phyloP scores from a whole-genome alignment of 2,888 invertebrate species.

The Pilophorus perplexus region DNA sequence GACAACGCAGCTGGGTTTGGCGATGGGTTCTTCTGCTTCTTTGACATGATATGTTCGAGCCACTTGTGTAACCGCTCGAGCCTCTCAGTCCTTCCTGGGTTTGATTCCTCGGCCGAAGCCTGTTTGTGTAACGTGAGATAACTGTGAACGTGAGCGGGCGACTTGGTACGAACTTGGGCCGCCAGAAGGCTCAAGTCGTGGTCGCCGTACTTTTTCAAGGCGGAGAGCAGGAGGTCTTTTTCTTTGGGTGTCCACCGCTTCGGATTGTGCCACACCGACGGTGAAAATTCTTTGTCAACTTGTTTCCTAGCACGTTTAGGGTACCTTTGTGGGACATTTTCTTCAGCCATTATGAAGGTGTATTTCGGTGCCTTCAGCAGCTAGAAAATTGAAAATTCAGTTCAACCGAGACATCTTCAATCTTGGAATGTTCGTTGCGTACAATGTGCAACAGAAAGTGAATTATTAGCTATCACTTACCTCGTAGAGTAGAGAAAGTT shows the following conservation, averaged over 20 bases:
- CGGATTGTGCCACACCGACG: too few species aligned
- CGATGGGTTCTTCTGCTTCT: slow-evolving; percentile 4
- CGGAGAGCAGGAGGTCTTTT: not conserved
- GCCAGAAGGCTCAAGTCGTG: slow-evolving; percentile 11
- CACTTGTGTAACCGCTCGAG: not conserved
- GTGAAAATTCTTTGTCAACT: not conserved
- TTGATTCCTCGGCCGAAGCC: not conserved
- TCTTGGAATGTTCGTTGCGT: too few species aligned
- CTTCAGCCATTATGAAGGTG: too few species aligned
- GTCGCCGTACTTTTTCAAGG: slow-evolving; percentile 19
- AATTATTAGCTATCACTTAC: too few species aligned
- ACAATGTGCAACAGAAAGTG: too few species aligned
- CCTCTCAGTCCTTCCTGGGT: not conserved
- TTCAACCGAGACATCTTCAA: too few species aligned
- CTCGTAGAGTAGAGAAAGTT: too few species aligned
- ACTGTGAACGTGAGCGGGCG: not conserved
- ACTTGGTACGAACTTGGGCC: not conserved
- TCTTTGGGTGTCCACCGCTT: not conserved
- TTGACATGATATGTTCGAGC: not conserved
- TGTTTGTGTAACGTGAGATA: slow-evolving; percentile 13
- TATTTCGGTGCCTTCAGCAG: too few species aligned
- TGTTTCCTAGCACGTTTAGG: not conserved
- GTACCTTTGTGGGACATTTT: not conserved
- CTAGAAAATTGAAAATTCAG: too few species aligned
- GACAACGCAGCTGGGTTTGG: slow-evolving; percentile 2